phyloP scores from a whole-genome alignment of 2,888 invertebrate genomes.

The Ganaspis brasiliensis region DNA sequence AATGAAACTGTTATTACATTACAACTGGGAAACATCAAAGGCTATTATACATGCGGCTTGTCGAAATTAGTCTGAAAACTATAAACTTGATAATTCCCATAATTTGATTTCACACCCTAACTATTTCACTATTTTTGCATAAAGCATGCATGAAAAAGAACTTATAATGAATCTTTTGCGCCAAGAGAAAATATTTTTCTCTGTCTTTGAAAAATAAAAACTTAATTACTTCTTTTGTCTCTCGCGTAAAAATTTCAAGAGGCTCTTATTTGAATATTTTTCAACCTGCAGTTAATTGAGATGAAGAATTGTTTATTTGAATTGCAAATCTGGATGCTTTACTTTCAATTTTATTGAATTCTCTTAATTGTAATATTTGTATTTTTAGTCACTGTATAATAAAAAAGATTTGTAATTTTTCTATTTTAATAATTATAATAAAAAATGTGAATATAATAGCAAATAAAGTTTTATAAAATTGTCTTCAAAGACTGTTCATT shows the following conservation, averaged over 20 bases:
- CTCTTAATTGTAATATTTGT: no score
- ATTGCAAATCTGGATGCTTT: background rate
- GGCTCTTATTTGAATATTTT: background rate
- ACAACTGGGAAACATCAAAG: constrained; percentile 15
- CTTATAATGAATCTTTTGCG: no score
- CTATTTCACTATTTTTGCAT: background rate
- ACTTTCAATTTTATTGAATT: background rate
- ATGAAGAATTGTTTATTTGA: background rate
- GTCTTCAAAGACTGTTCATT: no score
- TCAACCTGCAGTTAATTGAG: background rate
- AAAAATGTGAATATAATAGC: no score
- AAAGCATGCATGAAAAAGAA: no score
- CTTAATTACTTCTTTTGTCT: background rate
- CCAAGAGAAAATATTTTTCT: no score
- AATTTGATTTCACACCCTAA: constrained; percentile 15
- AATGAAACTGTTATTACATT: constrained; percentile 2
- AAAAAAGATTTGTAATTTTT: background rate
- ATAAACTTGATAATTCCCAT: constrained; percentile 10
- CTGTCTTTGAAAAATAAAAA: no score
- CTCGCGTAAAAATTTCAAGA: background rate
- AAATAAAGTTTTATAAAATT: no score
- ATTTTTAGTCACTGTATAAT: no score
- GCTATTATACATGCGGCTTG: constrained; percentile 20
- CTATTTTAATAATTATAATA: no score
- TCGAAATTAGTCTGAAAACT: constrained; percentile 18